Evolutionary conservation across 2,113 vertebrate genomes (phyloP), one percentile per base, ranked within the genome.

Genomic region (Urocynchramus pylzowi): DNA sequence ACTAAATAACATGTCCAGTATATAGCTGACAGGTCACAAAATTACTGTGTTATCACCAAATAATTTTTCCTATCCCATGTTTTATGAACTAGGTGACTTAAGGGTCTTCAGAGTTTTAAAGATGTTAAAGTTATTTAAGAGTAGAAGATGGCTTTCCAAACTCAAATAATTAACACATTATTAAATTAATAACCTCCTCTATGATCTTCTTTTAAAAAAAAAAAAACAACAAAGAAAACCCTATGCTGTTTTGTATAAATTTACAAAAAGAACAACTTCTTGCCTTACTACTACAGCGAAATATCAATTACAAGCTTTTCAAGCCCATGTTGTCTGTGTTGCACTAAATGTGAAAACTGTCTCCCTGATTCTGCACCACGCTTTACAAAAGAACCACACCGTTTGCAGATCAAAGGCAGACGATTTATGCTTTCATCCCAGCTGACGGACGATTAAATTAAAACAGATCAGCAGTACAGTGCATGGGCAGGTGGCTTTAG

Each of bases 401-500:
- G 97, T 97, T 95, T 97, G 96, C 97, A 97, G 98, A 98, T 98
- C 98, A 98, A 98, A 98, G 97, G 93, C 96, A 98, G 97, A 97
- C 96, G 96, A 98, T 98, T 96, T 98, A 97, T 98, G 97, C 98
- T 98, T 98, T 98, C 98, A 98, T 98, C 97, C 95, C 97, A 94
- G 98, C 98, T 98, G 98, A 98, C 97, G 95, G 97, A 97, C 96
- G 98, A 98, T 98, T 98, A 98, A 98, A 98, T 98, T 98, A 98
- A 98, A 98, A 98, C 98, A 98, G 98, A 98, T 98, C 98, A 98
- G 98, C 97, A 97, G 97, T 94, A 98, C 81, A 70, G 97, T 97
- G 95, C 96, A 88, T 94, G 97, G 97, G 98, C 98, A 98, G 98
- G 98, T 98, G 98, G 98, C 97, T 97, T 96, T 95, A 97, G 94